These are phyloP conservation scores for Meda fulgida DNA, from an alignment of 2,797 vertebrate species.

Conservation along the genomic window DNA sequence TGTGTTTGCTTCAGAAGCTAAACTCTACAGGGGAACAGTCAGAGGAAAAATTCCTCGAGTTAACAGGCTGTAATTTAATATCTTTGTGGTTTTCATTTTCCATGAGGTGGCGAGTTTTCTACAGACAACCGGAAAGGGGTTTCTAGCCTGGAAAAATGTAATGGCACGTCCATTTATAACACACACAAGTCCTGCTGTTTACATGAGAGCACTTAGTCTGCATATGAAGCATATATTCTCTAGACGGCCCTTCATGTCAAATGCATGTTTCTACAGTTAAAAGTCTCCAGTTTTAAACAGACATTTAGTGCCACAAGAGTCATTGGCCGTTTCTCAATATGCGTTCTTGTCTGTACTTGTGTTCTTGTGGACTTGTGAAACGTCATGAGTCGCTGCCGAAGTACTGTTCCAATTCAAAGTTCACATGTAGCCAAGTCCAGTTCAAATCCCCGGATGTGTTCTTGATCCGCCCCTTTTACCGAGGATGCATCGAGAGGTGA, in stretches of 20 bases:
- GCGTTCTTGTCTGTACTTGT: too few species aligned
- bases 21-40: background rate
- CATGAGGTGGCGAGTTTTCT: slow-evolving; percentile 77
- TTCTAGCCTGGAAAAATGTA: slow-evolving; percentile 4
- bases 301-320: background rate
- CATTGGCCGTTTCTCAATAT: too few species aligned
- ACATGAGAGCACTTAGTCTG: background rate
- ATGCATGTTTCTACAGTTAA: background rate
- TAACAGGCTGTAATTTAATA: slow-evolving; percentile 72
- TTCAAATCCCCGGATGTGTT: too few species aligned
- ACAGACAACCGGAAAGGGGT: background rate
- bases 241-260: background rate
- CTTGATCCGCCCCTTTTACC: too few species aligned
- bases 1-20: background rate
- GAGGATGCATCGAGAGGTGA: too few species aligned
- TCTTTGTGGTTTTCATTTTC: slow-evolving; percentile 76
- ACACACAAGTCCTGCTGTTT: slow-evolving; percentile 11
- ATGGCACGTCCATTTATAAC: background rate
- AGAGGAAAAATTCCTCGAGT: background rate
- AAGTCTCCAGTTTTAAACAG: background rate
- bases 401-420: too few species aligned
- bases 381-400: too few species aligned
- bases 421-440: too few species aligned
- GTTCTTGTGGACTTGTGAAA: too few species aligned
- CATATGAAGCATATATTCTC: background rate